These are phyloP conservation scores for Meteorus cinctellus DNA, from an alignment of 2,888 invertebrate species.

Conservation along the genomic window DNA sequence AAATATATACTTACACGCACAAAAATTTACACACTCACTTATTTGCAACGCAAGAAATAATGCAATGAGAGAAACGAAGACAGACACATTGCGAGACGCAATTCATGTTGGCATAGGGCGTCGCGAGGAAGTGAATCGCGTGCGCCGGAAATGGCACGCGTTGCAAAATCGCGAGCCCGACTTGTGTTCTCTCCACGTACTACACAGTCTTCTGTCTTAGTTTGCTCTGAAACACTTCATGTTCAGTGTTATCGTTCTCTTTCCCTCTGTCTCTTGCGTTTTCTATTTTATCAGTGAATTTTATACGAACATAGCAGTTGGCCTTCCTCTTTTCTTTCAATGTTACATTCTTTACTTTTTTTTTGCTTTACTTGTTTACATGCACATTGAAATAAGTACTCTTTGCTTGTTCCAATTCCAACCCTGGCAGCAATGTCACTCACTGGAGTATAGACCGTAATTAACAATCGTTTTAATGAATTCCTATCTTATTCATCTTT, in stretches of 20 bases:
- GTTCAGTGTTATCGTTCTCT: constrained; percentile 14
- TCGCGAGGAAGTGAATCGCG: constrained; percentile 57
- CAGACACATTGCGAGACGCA: constrained; percentile 26
- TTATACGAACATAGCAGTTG: not conserved
- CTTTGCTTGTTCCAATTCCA: constrained; percentile 20
- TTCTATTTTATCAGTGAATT: not conserved
- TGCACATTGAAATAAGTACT: not conserved
- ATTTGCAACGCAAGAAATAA: not conserved
- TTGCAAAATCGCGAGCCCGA: constrained; percentile 58
- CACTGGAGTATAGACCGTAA: constrained; percentile 55
- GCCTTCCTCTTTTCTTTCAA: not conserved
- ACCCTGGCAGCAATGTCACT: constrained; percentile 60
- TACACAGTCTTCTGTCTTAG: constrained; percentile 9
- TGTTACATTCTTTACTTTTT: not conserved
- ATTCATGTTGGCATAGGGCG: constrained; percentile 45
- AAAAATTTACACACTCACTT: not conserved
- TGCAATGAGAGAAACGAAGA: not conserved
- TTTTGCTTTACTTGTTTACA: not conserved
- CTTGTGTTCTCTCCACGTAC: constrained; percentile 25
- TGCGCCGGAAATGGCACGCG: constrained; percentile 70
- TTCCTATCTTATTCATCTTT: constrained; percentile 62
- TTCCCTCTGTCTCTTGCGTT: constrained; percentile 21
- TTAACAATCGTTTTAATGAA: constrained; percentile 67
- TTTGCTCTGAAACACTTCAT: constrained; percentile 20
- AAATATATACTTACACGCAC: not conserved